Evolutionary conservation across 2,113 vertebrate genomes (phyloP).

Genomic region (Platycercus adscitus): DNA sequence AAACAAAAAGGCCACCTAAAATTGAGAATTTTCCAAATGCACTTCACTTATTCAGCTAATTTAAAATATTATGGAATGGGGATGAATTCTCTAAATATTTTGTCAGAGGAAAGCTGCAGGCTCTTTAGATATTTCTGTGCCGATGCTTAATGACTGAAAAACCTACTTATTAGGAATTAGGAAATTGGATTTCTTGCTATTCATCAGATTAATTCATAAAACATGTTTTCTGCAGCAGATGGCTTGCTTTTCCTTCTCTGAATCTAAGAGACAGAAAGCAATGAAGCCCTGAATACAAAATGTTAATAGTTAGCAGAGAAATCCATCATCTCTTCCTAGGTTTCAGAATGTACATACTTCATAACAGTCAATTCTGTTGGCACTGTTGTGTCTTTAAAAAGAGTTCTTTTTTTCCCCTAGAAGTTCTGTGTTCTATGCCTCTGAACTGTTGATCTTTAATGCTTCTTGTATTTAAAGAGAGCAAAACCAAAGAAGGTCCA

Average conservation of each 20-base stretch:
- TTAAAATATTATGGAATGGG: constrained; percentile 44
- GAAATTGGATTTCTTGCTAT: constrained; percentile 24
- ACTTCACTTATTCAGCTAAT: constrained; percentile 16
- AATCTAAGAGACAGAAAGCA: not conserved
- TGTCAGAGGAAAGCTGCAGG: constrained; percentile 1
- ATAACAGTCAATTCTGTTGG: not conserved
- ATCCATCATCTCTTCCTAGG: not conserved
- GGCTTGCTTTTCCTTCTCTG: not conserved
- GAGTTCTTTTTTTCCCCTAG: not conserved
- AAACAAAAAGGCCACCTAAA: constrained; percentile 4
- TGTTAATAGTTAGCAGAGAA: not conserved
- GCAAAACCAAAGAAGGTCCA: not conserved
- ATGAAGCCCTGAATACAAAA: not conserved
- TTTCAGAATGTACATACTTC: not conserved
- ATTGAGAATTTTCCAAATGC: not conserved
- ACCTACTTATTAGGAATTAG: not conserved
- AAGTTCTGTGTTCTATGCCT: not conserved
- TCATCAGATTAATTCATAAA: constrained; percentile 9
- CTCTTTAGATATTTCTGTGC: not conserved
- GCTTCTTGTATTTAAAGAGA: constrained; percentile 17
- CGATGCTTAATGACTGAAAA: constrained; percentile 50
- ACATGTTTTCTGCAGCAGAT: not conserved
- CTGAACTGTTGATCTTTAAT: constrained; percentile 10
- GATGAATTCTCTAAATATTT: constrained; percentile 50
- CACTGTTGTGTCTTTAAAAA: constrained; percentile 1